Percentiles rank a stretch among this genome's conserved stretches.
Evolutionary conservation across 2,797 vertebrate species (phyloP).

Genomic region (Chromis chromis): DNA sequence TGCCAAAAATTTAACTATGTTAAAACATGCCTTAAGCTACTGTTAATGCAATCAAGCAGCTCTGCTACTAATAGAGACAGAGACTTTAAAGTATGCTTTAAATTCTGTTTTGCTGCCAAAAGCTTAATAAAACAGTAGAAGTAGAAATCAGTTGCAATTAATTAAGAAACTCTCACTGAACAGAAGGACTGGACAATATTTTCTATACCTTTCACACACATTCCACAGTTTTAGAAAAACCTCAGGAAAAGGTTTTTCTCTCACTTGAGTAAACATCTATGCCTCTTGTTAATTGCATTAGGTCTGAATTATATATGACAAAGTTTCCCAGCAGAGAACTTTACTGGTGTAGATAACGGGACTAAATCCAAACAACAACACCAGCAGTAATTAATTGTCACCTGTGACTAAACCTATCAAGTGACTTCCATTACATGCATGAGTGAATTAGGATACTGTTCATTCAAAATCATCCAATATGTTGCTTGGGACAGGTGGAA

Average conservation of each 20-base stretch:
- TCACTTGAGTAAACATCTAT: too few relatives aligned
- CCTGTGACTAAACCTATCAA: conserved; percentile 3
- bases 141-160: background rate
- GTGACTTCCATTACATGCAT: conserved; percentile 28
- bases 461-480: background rate
- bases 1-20: too few relatives aligned
- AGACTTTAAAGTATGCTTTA: too few relatives aligned
- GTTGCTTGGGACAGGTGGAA: background rate
- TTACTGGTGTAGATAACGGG: background rate
- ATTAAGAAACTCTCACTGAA: background rate
- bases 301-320: conserved; percentile 9
- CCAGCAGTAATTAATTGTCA: conserved; percentile 1
- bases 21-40: too few relatives aligned
- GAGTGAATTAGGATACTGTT: conserved; percentile 23
- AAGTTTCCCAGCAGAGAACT: conserved; percentile 22
- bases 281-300: background rate
- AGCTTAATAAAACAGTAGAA: background rate
- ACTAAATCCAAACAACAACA: background rate
- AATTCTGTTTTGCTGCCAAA: too few relatives aligned
- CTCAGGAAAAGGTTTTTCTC: background rate
- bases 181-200: background rate
- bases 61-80: too few relatives aligned
- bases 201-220: background rate
- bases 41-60: too few relatives aligned
- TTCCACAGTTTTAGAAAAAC: background rate